These are phyloP conservation scores for Orchesella flavescens DNA, from an alignment of 2,888 invertebrate genomes.

Conservation along the genomic window DNA sequence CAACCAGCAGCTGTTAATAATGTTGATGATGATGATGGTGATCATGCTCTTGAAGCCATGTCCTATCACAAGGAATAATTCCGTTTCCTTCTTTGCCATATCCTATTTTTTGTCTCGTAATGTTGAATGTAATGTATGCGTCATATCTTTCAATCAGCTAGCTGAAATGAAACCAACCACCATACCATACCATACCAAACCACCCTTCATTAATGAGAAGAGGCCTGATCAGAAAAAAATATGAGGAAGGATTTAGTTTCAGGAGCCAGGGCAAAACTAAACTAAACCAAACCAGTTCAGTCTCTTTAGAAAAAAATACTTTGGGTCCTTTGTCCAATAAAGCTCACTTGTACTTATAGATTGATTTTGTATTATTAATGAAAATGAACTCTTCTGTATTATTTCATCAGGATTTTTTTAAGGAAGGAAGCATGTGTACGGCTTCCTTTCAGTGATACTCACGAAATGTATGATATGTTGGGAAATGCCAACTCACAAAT, in stretches of 20 bases:
- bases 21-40: background rate
- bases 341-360: too few relatives aligned
- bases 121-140: background rate
- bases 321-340: too few relatives aligned
- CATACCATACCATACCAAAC: too few relatives aligned
- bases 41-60: constrained; percentile 36
- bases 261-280: background rate
- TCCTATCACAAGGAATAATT: constrained; percentile 51
- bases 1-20: constrained; percentile 7
- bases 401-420: constrained; percentile 15
- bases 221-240: constrained; percentile 22
- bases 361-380: constrained; percentile 16
- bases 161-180: too few relatives aligned
- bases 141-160: constrained; percentile 9
- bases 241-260: constrained; percentile 31
- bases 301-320: too few relatives aligned
- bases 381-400: constrained; percentile 35
- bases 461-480: too few relatives aligned
- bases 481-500: too few relatives aligned
- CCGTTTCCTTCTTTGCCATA: constrained; percentile 44
- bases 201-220: constrained; percentile 41
- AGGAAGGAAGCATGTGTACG: too few relatives aligned
- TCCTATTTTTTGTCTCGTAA: constrained; percentile 27
- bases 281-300: background rate
- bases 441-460: too few relatives aligned